Evolutionary conservation across 2,113 vertebrate species (phyloP).

Genomic region (Leiothrix lutea): DNA sequence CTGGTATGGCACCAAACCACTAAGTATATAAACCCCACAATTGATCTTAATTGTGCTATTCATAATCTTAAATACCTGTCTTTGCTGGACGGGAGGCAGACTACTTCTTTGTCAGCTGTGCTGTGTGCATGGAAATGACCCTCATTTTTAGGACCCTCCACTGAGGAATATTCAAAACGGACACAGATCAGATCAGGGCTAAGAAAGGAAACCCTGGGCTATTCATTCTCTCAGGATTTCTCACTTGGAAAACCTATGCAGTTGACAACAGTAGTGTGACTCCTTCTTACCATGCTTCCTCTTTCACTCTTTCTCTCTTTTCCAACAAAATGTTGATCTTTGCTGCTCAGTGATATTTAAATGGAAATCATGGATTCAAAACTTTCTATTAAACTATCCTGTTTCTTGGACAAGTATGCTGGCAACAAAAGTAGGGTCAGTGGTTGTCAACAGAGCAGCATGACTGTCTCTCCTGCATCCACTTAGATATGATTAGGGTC

Average conservation of each 20-base stretch:
- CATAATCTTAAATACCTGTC: not conserved
- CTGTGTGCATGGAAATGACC: not conserved
- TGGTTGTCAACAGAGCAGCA: not conserved
- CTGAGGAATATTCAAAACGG: not conserved
- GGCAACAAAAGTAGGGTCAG: not conserved
- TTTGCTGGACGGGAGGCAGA: not conserved
- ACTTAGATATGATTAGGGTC: not conserved
- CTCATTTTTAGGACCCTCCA: not conserved
- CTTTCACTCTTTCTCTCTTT: not conserved
- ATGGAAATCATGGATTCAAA: not conserved
- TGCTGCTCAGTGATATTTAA: not conserved
- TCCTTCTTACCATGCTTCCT: not conserved
- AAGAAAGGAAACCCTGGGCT: not conserved
- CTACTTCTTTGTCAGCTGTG: not conserved
- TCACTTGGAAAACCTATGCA: not conserved
- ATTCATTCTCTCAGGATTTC: not conserved
- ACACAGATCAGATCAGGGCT: not conserved
- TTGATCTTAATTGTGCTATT: not conserved
- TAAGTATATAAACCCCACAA: not conserved
- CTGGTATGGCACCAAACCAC: not conserved
- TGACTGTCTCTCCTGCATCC: not conserved
- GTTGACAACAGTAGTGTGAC: not conserved
- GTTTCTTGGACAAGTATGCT: not conserved
- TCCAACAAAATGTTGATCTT: not conserved
- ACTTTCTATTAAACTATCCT: not conserved